Evolutionary conservation across 2,113 vertebrate species (phyloP).

Genomic region (Hyla sarda): DNA sequence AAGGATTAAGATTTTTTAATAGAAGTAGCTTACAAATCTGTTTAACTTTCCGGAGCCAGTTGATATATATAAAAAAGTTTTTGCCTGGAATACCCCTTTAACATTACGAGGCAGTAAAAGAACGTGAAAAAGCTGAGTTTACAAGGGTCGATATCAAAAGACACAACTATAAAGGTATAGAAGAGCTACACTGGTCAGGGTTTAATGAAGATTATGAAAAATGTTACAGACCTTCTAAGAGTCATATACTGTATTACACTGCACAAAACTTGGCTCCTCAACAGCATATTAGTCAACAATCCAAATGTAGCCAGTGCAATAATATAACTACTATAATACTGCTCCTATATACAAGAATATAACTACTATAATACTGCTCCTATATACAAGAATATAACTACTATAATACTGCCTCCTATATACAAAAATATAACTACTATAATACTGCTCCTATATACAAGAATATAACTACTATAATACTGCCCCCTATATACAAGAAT

Average conservation of each 20-base stretch:
- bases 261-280: background rate
- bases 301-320: background rate
- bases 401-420: background rate
- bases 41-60: too few species aligned
- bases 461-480: background rate
- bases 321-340: background rate
- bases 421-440: too few species aligned
- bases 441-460: background rate
- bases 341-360: background rate
- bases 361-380: too few species aligned
- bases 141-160: conserved; percentile 16
- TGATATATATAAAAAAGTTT: too few species aligned
- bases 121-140: conserved; percentile 6
- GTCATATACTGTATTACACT: background rate
- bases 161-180: background rate
- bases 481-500: background rate
- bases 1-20: too few species aligned
- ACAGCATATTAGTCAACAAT: background rate
- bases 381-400: too few species aligned
- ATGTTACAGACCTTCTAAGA: background rate
- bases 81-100: too few species aligned
- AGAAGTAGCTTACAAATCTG: too few species aligned
- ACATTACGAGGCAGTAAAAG: conserved; percentile 14
- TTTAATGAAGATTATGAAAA: conserved; percentile 23
- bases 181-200: background rate